phyloP scores from a whole-genome alignment of 2,113 vertebrate genomes.

The Verasper variegatus region DNA sequence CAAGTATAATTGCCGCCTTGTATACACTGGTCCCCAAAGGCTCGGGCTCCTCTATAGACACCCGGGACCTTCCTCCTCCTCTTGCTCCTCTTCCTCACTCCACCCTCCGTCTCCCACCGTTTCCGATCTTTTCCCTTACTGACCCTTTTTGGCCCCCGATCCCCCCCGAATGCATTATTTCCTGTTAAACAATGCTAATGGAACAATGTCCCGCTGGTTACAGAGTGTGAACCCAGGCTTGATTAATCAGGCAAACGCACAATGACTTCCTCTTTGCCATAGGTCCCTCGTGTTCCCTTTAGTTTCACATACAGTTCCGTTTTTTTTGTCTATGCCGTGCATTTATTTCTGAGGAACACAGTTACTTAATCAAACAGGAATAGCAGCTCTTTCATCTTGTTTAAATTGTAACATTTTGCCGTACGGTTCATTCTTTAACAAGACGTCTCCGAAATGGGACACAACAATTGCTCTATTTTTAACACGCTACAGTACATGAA shows the following conservation, averaged over 20 bases:
- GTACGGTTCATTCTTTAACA: slow-evolving; percentile 45
- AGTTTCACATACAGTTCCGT: slow-evolving; percentile 20
- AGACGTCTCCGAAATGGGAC: slow-evolving; percentile 49
- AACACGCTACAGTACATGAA: background rate
- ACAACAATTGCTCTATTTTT: slow-evolving; percentile 51
- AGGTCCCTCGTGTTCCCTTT: slow-evolving; percentile 55
- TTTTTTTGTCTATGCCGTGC: slow-evolving; percentile 61
- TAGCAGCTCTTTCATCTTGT: slow-evolving; percentile 63
- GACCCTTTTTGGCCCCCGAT: slow-evolving; percentile 25
- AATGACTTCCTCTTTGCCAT: slow-evolving; percentile 54
- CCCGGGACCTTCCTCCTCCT: slow-evolving; percentile 45
- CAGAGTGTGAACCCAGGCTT: slow-evolving; percentile 41
- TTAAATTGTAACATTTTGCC: slow-evolving; percentile 47
- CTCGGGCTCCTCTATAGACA: slow-evolving; percentile 59
- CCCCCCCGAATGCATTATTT: slow-evolving; percentile 45
- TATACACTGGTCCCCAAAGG: slow-evolving; percentile 74
- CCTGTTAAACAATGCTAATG: slow-evolving; percentile 61
- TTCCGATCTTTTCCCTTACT: slow-evolving; percentile 16
- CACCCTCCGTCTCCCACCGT: background rate
- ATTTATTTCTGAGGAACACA: slow-evolving; percentile 59
- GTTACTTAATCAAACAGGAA: slow-evolving; percentile 61
- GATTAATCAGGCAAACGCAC: slow-evolving; percentile 70
- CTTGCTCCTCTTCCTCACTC: slow-evolving; percentile 27
- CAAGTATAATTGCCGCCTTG: slow-evolving; percentile 83
- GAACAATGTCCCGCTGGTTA: slow-evolving; percentile 41